Base-by-base conservation (phyloP, 1,140 invertebrate species). In the Adelges cooleyi region DNA sequence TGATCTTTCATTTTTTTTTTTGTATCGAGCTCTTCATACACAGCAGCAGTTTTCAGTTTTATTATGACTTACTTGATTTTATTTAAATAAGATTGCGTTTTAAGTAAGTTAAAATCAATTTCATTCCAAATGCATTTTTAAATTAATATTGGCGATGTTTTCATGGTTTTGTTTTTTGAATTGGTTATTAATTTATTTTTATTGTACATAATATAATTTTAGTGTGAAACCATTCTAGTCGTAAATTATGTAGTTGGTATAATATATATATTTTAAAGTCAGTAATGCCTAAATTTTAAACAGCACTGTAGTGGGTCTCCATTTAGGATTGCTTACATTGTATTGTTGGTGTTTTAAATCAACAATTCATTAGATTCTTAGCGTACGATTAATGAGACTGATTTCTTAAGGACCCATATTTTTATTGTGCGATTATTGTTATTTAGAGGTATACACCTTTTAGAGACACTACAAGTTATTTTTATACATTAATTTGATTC, bases 181-280 rank as follows among this genome's bases (percentile, higher is more conserved):
- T 53, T n/a, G 18, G 1, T 38, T 33, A 17, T 51, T 51, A 33
- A 53, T n/a, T 53, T 53, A 4, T 53, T 53, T 18, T 53, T 9
- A 8, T n/a, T 51, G 49, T 51, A 33, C 13, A 25, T 27, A 54
- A 36, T 50, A 22, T 50, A 15, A 50, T 50, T 50, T 50, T 27
- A 50, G 23, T 18, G 2, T 56, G 53, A 27, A 33, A 62, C 54
- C 56, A 62, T 62, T 62, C 56, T 62, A 62, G 56, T 62, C 56
- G 15, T 62, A 48, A 33, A 48, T 22, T 59, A 9, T 62, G 11
- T 11, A 62, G 46, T 62, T 42, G 22, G 52, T 59, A 5, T 62
- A n/a, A 33, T 62, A 20, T 15, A 59, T 46, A 27, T 15, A 59
- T 46, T 46, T 46, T 59, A 62, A 33, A 33, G 17, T 20, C 20